Conservation (phyloP, 1,140 invertebrate species). For the Diorhabda elongata region DNA sequence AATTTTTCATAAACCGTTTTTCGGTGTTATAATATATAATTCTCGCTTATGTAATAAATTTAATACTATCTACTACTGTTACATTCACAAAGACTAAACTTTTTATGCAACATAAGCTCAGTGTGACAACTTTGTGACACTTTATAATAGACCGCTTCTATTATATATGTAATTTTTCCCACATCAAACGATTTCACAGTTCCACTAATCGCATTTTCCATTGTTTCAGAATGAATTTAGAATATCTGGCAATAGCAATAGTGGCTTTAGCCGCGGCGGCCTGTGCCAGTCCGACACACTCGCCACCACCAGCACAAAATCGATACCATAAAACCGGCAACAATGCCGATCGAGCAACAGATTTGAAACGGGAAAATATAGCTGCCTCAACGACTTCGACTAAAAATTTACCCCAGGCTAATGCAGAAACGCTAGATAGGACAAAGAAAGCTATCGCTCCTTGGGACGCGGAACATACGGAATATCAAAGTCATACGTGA, state of each 20-base stretch:
- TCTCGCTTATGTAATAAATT: too few species aligned
- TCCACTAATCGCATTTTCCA: not conserved
- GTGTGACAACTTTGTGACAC: too few species aligned
- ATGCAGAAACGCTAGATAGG: not conserved
- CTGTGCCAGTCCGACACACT: not conserved
- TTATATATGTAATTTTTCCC: too few species aligned
- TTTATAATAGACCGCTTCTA: too few species aligned
- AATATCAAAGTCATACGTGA: not conserved
- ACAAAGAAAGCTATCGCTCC: not conserved
- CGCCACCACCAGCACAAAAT: not conserved
- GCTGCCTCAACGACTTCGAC: not conserved
- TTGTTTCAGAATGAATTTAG: not conserved
- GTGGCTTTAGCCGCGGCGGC: not conserved
- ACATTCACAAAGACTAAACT: too few species aligned
- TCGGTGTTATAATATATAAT: too few species aligned
- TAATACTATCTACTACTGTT: too few species aligned
- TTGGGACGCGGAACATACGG: not conserved
- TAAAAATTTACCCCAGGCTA: not conserved
- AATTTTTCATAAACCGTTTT: too few species aligned
- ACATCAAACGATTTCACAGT: too few species aligned
- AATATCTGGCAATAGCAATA: not conserved
- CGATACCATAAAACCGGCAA: not conserved
- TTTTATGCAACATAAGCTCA: too few species aligned
- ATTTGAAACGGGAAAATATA: not conserved
- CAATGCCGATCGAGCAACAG: not conserved